phyloP scores from a whole-genome alignment of 2,888 invertebrate species.

The Ganaspis brasiliensis region DNA sequence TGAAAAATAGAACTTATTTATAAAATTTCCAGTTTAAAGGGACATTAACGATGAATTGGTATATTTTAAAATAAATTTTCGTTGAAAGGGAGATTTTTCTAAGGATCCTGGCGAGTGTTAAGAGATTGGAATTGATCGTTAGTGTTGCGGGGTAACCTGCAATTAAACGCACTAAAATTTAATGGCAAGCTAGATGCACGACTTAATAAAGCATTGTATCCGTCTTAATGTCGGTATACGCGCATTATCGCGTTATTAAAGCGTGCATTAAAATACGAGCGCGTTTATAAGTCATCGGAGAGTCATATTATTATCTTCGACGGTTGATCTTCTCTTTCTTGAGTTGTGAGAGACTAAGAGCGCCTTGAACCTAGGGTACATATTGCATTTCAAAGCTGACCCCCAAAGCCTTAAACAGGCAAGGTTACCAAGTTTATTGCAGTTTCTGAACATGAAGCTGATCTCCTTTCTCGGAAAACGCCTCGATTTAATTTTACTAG shows the following conservation, averaged over 20 bases:
- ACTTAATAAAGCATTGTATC: conserved; percentile 68
- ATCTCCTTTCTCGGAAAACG: conserved; percentile 65
- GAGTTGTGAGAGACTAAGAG: conserved; percentile 19
- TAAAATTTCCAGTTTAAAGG: too few species aligned
- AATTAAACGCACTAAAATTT: conserved; percentile 75
- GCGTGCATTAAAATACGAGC: conserved; percentile 65
- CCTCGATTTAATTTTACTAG: conserved; percentile 47
- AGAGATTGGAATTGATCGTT: conserved; percentile 48
- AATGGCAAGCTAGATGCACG: conserved; percentile 66
- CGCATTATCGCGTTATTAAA: conserved; percentile 68
- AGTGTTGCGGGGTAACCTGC: conserved; percentile 61
- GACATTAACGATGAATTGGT: too few species aligned
- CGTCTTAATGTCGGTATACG: conserved; percentile 54
- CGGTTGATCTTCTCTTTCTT: conserved; percentile 54
- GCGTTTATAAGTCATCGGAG: conserved; percentile 53
- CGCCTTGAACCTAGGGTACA: conserved; percentile 55
- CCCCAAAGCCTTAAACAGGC: conserved; percentile 64
- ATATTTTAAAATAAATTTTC: not conserved
- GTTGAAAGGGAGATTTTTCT: not conserved
- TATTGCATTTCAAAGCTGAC: conserved; percentile 67
- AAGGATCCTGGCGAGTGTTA: not conserved
- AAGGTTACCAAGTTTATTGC: conserved; percentile 71
- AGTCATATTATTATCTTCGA: conserved; percentile 64
- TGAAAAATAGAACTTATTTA: too few species aligned
- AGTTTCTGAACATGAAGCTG: conserved; percentile 65